Base-by-base conservation (phyloP, 2,888 invertebrate species). In the Pinctada fucata region DNA sequence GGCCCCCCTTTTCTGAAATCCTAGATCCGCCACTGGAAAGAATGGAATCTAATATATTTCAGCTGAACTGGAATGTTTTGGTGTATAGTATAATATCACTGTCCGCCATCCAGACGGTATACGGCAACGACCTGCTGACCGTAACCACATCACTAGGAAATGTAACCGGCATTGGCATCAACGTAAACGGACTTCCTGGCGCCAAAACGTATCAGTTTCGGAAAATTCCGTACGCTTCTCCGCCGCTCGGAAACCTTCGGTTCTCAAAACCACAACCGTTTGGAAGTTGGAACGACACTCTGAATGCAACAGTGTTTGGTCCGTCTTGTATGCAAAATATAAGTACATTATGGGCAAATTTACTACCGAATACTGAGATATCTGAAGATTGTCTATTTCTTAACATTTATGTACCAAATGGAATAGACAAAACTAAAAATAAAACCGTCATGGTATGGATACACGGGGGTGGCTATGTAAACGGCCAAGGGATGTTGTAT, bases 241-340 rank as follows among this genome's bases (percentile, higher is more conserved):
- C 86, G 66, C 86, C 86, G 6, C 6, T 83, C 5, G 83, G 78
- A 3, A 47, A 79, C 8, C 69, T 83, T 0, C 70, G 86, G 47
- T 86, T 84, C 50, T n/a, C 49, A 45, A 77, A 82, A 75, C 84
- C 86, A 6, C 16, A 65, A 48, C 52, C 49, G 1, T 73, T 73
- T 69, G 52, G 49, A 2, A 47, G 68, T 5, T 85, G 84, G 85
- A 51, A 16, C 6, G 78, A 49, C 0, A 76, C 74, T 3, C 58
- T 83, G 3, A 47, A 82, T 64, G 83, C 80, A 1, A 83, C 83
- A 6, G 2, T 63, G 48, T 84, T 79, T 65, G 83, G 83, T 2
- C 84, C 85, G 0, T 83, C 84, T 3, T 86, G 86, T 66, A 81
- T 83, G 69, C 86, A 86, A 70, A 16, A 78, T 16, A 45, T 86